phyloP scores from a whole-genome alignment of 1,140 invertebrate species.

The Pseudoatta argentina region DNA sequence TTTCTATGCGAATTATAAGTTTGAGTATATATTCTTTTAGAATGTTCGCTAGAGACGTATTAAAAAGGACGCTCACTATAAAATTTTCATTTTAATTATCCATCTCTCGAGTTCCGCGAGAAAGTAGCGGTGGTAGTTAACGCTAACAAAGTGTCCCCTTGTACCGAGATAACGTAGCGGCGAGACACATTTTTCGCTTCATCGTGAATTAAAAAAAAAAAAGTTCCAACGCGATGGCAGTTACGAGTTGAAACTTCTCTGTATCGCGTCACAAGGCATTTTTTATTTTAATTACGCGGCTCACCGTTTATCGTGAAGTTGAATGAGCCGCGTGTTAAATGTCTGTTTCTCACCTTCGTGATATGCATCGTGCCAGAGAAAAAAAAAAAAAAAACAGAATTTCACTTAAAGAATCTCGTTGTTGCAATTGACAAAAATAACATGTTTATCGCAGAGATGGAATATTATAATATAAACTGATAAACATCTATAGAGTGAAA shows the following conservation, averaged over 20 bases:
- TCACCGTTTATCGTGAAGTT: slow-evolving; percentile 47
- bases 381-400: not conserved
- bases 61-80: slow-evolving; percentile 46
- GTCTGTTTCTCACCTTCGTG: slow-evolving; percentile 32
- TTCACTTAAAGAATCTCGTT: not conserved
- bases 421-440: not conserved
- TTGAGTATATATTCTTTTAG: slow-evolving; percentile 22
- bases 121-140: slow-evolving; percentile 57
- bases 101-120: slow-evolving; percentile 18
- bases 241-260: slow-evolving; percentile 57
- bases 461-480: not conserved
- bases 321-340: slow-evolving; percentile 46
- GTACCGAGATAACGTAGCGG: slow-evolving; percentile 52
- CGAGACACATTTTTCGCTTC: slow-evolving; percentile 58
- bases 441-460: not conserved
- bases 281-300: slow-evolving; percentile 58
- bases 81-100: slow-evolving; percentile 65
- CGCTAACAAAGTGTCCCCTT: slow-evolving; percentile 63
- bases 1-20: slow-evolving; percentile 49
- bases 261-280: slow-evolving; percentile 40
- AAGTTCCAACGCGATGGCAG: not conserved
- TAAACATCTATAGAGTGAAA: not conserved
- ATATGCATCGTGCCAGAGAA: not conserved
- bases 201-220: slow-evolving; percentile 43
- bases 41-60: slow-evolving; percentile 41